Base-by-base conservation (phyloP, 23 tunicate genomes). In the Styela plicata region DNA sequence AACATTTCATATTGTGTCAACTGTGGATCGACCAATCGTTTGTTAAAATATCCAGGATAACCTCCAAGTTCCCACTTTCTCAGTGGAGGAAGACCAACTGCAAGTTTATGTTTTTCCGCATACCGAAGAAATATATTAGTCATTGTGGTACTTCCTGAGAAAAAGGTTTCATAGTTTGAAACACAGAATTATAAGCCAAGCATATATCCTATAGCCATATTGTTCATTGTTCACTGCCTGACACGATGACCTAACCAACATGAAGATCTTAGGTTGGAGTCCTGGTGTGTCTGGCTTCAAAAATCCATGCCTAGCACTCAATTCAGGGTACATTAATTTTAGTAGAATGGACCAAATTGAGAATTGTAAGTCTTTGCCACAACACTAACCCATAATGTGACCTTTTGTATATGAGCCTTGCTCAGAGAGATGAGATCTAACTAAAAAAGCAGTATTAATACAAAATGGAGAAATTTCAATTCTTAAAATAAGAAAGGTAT, bases 31-130 rank as follows among this genome's bases (percentile, higher is more conserved):
- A 95, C 80, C 30, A 95, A 69, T 22, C 61, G 31, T 23, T 57
- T 34, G 17, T 88, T 69, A 66, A 94, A 94, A 44, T 63, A 31
- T 32, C 84, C 92, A 16, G 99, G 99, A 63, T 95, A 95, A 32
- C 99, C 99, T 34, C 86, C 99, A 7, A 95, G 74, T 53, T 95
- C 87, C 99, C 99, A 95, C 0, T 80, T 86, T 76, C 86, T 64
- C 23, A 65, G 74, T 0, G 83, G 85, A 27, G 99, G 99, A 20
- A 95, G 63, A 1, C 99, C 99, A 5, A 95, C 99, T 16, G 74
- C 68, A 16, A 90, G 83, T 18, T 63, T 79, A 29, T 87, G 79
- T 64, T 90, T 86, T 69, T 87, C 79, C 7, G 96, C 99, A 44
- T 83, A 84, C 7, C 99, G 86, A 34, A 95, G 73, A 22, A 95